Conservation (phyloP, 2,797 vertebrate species). For the Apogon hyalosoma region DNA sequence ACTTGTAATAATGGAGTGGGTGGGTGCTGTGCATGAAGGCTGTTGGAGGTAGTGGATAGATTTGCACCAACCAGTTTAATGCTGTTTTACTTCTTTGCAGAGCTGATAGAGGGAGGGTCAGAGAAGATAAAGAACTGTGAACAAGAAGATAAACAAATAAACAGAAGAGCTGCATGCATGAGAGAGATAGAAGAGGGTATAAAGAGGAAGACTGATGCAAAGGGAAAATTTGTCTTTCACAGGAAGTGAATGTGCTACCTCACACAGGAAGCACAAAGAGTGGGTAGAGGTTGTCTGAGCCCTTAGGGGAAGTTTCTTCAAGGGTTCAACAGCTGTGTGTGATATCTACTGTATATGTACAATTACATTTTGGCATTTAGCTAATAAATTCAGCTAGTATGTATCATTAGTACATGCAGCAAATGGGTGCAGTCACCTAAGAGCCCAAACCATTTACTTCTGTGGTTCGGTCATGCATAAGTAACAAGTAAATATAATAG, state of each 20-base stretch:
- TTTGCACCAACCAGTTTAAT: conserved; percentile 30
- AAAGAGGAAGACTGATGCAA: conserved; percentile 29
- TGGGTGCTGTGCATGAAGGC: conserved; percentile 26
- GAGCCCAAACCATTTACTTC: neutral
- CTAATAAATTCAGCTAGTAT: neutral
- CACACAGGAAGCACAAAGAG: conserved; percentile 67
- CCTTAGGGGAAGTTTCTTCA: conserved; percentile 58
- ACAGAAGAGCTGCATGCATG: neutral
- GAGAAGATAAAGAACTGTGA: neutral
- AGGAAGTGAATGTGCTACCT: conserved; percentile 60
- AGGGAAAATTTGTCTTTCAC: conserved; percentile 54
- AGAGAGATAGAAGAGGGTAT: conserved; percentile 7
- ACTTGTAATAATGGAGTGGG: conserved; percentile 60
- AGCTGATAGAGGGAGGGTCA: neutral
- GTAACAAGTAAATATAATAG: no score
- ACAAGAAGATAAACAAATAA: conserved; percentile 4
- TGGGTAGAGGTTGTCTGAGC: conserved; percentile 60
- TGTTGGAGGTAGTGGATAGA: conserved; percentile 17
- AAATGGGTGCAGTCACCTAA: conserved; percentile 1
- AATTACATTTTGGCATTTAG: conserved; percentile 19
- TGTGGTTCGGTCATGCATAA: neutral
- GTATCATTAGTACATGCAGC: neutral
- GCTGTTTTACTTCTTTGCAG: conserved; percentile 25
- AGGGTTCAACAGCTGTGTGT: conserved; percentile 54
- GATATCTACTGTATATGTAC: conserved; percentile 35